Evolutionary conservation across 2,797 vertebrate genomes (phyloP), one percentile per base, ranked within the genome.

Genomic region (Semotilus atromaculatus): DNA sequence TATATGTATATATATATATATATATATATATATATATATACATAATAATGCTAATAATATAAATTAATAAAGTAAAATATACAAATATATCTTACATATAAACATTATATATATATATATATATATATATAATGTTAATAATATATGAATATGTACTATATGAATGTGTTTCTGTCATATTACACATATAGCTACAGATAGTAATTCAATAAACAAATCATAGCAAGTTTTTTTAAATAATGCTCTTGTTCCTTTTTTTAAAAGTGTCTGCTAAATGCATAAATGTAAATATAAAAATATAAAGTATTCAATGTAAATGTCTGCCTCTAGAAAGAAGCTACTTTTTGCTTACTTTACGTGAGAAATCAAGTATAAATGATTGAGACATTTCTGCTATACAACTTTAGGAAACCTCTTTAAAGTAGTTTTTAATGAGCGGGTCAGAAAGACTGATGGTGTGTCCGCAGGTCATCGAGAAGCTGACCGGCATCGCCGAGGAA

Each of bases 401-500:
- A 18, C 45, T 34, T 29, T 29, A 48, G 43, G 3, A 29, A 72
- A 4, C 0, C n/a, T 19, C 43, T 43, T 13, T 4, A 13, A 13
- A 43, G 23, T 16, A 16, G 3, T 38, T 9, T 43, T 71, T 8
- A 71, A 43, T 43, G 68, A 26, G 18, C 9, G 3, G 1, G 13
- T 71, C 38, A 26, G 38, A 16, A 45, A 5, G 40, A 19, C 16
- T 11, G 26, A 45, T 26, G 40, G 8, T 10, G 31, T 7, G 19
- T 43, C 16, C 60, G 74, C 92, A 99, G 98, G 95, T 99, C 88
- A 97, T 97, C 73, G 97, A 99, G 88, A 97, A 98, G 80, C 91
- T 99, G 92, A 97, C 94, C 23, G 94, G 94, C 81, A 95, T 99
- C 86, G 96, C 97, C 1, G 97, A 98, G 90, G 98, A 99, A 71